A percentile compares a stretch with the other conserved stretches of the same genome.
Conservation (phyloP, 2,888 invertebrate genomes). For the Cerastis leucographa region DNA sequence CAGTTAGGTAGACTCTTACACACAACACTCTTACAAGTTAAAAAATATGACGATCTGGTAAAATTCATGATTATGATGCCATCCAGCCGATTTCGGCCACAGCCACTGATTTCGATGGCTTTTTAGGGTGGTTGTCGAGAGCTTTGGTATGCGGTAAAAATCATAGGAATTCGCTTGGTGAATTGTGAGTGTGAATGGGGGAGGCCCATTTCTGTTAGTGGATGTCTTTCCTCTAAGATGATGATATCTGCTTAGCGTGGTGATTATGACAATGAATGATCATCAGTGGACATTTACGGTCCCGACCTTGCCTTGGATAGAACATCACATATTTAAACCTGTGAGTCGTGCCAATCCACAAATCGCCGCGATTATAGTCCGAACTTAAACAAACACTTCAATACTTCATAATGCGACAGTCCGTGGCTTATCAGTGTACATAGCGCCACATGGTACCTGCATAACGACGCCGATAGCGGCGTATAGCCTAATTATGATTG, state of each 20-base stretch:
- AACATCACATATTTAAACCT: background rate
- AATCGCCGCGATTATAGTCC: background rate
- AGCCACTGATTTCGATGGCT: too few relatives aligned
- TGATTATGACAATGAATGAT: background rate
- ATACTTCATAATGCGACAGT: conserved; percentile 36
- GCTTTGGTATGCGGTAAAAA: background rate
- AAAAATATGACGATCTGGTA: background rate
- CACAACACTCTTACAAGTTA: background rate
- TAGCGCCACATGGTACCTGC: conserved; percentile 43
- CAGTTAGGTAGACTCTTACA: background rate
- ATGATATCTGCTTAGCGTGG: background rate
- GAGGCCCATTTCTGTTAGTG: background rate
- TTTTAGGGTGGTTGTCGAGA: too few relatives aligned
- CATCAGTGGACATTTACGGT: background rate
- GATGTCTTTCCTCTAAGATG: background rate
- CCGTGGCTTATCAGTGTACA: conserved; percentile 59
- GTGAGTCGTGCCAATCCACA: background rate
- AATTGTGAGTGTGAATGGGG: background rate
- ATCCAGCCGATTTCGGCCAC: too few relatives aligned
- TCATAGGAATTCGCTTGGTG: background rate
- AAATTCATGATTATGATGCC: background rate
- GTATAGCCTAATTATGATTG: conserved; percentile 56
- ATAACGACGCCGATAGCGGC: conserved; percentile 56
- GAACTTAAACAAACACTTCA: conserved; percentile 24
- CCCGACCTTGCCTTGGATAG: background rate